These are phyloP conservation scores for Catharus fuscescens DNA, from an alignment of 2,113 vertebrate species.

Conservation along the genomic window DNA sequence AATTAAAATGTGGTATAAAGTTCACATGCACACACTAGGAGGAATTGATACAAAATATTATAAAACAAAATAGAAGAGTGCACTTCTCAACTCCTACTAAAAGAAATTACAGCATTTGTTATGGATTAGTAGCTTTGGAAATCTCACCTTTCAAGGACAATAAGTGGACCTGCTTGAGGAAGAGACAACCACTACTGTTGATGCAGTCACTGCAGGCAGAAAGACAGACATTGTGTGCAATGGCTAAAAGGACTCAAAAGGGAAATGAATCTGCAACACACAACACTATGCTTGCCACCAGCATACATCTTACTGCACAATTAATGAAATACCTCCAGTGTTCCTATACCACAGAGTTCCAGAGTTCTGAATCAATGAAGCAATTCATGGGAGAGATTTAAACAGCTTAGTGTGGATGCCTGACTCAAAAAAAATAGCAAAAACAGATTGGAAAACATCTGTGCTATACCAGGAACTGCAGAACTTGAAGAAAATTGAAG, in stretches of 20 bases:
- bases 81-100: not conserved
- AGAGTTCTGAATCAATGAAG: not conserved
- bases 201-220: not conserved
- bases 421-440: not conserved
- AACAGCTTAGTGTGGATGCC: not conserved
- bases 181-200: not conserved
- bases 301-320: not conserved
- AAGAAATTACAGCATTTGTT: not conserved
- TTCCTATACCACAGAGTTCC: not conserved
- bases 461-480: not conserved
- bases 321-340: not conserved
- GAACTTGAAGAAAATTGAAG: not conserved
- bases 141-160: not conserved
- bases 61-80: not conserved
- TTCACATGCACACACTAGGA: not conserved
- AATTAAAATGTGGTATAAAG: constrained; percentile 3
- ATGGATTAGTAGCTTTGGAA: not conserved
- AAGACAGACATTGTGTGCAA: not conserved
- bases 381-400: not conserved
- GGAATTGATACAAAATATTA: not conserved
- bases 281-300: not conserved
- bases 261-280: not conserved
- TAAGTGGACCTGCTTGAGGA: not conserved
- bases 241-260: not conserved
- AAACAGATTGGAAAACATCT: not conserved